Percentiles rank a stretch among this genome's conserved stretches.
phyloP scores from a whole-genome alignment of 2,888 invertebrate species.

The Tipula unca region DNA sequence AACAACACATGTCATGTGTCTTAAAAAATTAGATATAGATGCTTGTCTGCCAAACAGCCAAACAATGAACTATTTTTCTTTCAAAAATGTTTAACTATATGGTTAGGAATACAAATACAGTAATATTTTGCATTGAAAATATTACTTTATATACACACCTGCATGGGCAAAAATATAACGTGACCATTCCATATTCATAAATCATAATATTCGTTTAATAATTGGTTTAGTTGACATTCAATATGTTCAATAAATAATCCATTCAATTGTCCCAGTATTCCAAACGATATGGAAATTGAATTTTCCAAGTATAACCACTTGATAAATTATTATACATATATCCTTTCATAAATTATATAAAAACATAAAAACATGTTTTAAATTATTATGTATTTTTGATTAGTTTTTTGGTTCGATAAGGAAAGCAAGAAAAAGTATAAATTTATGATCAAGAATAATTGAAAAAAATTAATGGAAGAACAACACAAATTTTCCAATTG shows the following conservation, averaged over 20 bases:
- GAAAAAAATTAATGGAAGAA: neutral
- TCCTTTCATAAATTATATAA: neutral
- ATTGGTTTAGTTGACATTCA: neutral
- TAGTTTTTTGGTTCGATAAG: neutral
- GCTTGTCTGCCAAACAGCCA: too few relatives aligned
- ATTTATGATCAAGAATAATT: neutral
- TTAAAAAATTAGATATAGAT: too few relatives aligned
- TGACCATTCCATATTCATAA: neutral
- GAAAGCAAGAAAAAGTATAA: neutral
- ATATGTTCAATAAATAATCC: neutral
- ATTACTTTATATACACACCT: neutral
- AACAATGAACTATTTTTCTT: too few relatives aligned
- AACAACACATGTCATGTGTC: too few relatives aligned
- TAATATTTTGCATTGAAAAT: too few relatives aligned
- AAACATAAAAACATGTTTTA: neutral
- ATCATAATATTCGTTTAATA: neutral
- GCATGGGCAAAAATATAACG: neutral
- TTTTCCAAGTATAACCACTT: neutral
- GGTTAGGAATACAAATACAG: too few relatives aligned
- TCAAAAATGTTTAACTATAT: too few relatives aligned
- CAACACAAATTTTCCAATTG: neutral
- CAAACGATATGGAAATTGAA: neutral
- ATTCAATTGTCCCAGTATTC: neutral
- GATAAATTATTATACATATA: neutral
- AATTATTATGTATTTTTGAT: conserved; percentile 8